phyloP scores from a whole-genome alignment of 1,140 invertebrate species.

The Ceratoteleas bidentatus region DNA sequence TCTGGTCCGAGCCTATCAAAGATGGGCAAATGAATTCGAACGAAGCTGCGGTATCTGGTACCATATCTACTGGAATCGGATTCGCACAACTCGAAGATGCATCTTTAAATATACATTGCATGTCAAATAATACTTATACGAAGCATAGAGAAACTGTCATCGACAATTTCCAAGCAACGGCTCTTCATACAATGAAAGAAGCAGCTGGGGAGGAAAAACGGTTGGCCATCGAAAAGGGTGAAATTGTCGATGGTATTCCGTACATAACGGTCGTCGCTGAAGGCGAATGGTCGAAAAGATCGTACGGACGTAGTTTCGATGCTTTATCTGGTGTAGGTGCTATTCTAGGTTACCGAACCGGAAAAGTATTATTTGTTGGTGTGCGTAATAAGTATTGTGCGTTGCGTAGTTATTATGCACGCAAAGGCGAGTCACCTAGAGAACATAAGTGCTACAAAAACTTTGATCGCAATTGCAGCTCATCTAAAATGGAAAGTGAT shows the following conservation, averaged over 20 bases:
- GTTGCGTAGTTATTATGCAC: conserved; percentile 49
- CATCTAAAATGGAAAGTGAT: conserved; percentile 75
- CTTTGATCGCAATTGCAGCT: conserved; percentile 60
- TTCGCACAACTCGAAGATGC: conserved; percentile 53
- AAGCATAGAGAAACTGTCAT: conserved; percentile 31
- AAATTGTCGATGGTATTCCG: too few species aligned
- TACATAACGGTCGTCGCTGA: too few species aligned
- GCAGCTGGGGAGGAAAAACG: conserved; percentile 29
- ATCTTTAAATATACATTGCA: conserved; percentile 38
- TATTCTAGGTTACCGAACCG: conserved; percentile 60
- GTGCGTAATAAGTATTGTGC: conserved; percentile 71
- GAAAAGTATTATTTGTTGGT: conserved; percentile 63
- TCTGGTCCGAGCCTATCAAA: conserved; percentile 32
- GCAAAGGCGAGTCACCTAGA: conserved; percentile 37
- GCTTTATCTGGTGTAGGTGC: conserved; percentile 68
- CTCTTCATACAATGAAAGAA: background rate
- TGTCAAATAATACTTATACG: conserved; percentile 3
- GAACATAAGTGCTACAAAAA: conserved; percentile 60
- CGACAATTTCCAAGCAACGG: conserved; percentile 15
- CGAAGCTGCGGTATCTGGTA: conserved; percentile 39
- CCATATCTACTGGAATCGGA: conserved; percentile 42
- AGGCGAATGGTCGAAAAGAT: conserved; percentile 54
- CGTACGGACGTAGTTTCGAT: conserved; percentile 66
- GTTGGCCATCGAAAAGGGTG: background rate
- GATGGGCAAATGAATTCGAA: conserved; percentile 5